Base-by-base conservation (phyloP, 2,113 vertebrate genomes). In the Plecturocebus donacophilus region DNA sequence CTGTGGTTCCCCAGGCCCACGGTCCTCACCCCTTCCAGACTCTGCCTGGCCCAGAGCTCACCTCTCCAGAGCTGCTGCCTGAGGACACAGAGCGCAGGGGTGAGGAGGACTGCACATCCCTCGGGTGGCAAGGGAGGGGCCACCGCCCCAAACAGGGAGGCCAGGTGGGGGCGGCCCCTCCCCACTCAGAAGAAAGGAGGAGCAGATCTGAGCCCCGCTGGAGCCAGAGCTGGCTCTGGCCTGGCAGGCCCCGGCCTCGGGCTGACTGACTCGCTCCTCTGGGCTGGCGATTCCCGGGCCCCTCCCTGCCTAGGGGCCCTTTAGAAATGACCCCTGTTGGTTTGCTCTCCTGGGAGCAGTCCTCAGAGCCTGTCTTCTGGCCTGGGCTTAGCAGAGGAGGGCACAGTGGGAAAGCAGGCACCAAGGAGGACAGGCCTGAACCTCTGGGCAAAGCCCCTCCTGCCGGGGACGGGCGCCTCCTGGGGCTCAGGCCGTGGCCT, bases 191-290 rank as follows among this genome's bases (percentile, higher is more conserved):
- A 40, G 20, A 42, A 19, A 21, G 30, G 27, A 30, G 7, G 21
- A 6, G 11, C 17, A n/a, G n/a, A 17, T 40, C 0, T 0, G 3
- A 21, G 19, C 16, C 13, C n/a, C 0, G 0, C 38, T 9, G 8
- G 6, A 86, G 30, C 42, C 47, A 8, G 6, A 68, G 66, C 66
- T 8, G 66, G 32, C 61, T 64, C 61, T 64, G 75, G 77, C 58
- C 10, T n/a, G 54, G 52, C 82, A 66, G 87, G 40, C n/a, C 0
- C 6, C 9, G 2, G 76, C 38, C 86, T 30, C 25, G 8, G 19
- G 35, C 14, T 5, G 6, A 10, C 79, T 3, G 9, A 35, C 14
- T 10, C 61, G 12, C n/a, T 52, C 56, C 16, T 25, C 38, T n/a
- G 52, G 10, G 47, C 21, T 47, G 42, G 10, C 8, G 30, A 16